phyloP scores from a whole-genome alignment of 2,113 vertebrate species.

The Aptenodytes forsteri region DNA sequence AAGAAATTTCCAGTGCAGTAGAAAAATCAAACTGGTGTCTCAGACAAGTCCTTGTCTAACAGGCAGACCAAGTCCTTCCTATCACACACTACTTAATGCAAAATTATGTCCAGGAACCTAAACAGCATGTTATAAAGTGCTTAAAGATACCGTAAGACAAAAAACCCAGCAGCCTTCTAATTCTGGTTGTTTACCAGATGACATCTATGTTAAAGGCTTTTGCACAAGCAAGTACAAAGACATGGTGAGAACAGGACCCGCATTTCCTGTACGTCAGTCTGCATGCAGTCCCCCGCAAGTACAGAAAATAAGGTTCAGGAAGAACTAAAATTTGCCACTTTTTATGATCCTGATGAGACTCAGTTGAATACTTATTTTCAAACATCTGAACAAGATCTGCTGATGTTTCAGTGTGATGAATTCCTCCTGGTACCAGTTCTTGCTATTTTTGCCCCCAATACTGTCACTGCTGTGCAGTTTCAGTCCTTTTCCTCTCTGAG shows the following conservation, averaged over 20 bases:
- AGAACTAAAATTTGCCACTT: background rate
- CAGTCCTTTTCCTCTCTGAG: background rate
- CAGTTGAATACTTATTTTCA: background rate
- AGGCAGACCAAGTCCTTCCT: background rate
- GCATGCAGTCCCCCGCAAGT: background rate
- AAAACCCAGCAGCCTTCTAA: background rate
- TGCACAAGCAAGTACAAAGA: background rate
- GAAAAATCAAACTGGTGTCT: background rate
- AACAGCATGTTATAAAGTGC: background rate
- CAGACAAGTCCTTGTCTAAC: background rate
- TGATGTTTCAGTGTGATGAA: background rate
- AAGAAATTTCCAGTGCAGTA: background rate
- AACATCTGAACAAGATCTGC: background rate
- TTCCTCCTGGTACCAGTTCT: background rate
- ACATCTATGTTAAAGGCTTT: background rate
- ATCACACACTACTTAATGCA: background rate
- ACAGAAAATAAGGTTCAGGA: background rate
- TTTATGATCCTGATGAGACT: background rate
- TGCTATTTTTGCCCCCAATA: background rate
- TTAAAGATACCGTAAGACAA: background rate
- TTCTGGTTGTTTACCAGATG: background rate
- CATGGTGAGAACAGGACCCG: background rate
- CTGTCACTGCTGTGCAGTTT: background rate
- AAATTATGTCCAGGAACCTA: background rate
- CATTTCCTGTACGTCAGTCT: background rate